phyloP scores from a whole-genome alignment of 2,888 invertebrate species.

The Eupithecia exiguata region DNA sequence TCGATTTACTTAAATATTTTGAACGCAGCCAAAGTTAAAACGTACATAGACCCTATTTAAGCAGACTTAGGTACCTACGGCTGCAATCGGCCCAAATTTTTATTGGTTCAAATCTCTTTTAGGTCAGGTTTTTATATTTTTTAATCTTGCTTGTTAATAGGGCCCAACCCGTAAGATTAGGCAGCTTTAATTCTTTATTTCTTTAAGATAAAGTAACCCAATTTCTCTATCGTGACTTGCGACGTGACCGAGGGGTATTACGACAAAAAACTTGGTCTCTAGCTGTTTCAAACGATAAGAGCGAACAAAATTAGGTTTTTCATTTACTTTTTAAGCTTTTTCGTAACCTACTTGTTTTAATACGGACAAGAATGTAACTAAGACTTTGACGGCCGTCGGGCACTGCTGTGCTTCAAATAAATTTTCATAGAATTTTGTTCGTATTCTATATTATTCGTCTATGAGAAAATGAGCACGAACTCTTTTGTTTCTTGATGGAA shows the following conservation, averaged over 20 bases:
- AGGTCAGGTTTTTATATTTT: not conserved
- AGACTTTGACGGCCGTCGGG: too few relatives aligned
- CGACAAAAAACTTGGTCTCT: constrained; percentile 3
- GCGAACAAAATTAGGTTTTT: constrained; percentile 4
- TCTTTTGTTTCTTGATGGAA: too few relatives aligned
- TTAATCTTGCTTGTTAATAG: not conserved
- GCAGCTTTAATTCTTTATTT: constrained; percentile 32
- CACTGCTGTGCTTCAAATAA: too few relatives aligned
- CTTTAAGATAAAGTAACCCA: constrained; percentile 40
- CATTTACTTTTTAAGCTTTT: not conserved
- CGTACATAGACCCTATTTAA: not conserved
- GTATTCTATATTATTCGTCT: too few relatives aligned
- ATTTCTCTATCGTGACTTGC: constrained; percentile 39
- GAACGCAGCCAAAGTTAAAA: not conserved
- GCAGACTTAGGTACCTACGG: not conserved
- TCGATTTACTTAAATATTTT: too few relatives aligned
- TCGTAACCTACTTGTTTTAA: not conserved
- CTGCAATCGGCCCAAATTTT: not conserved
- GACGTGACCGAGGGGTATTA: constrained; percentile 33
- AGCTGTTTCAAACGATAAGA: not conserved
- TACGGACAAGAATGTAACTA: not conserved
- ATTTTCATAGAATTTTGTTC: too few relatives aligned
- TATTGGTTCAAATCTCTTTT: not conserved
- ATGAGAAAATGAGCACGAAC: too few relatives aligned
- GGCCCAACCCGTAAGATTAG: not conserved